Evolutionary conservation across 2,888 invertebrate genomes (phyloP).

Genomic region (Athripsodes cinereus): DNA sequence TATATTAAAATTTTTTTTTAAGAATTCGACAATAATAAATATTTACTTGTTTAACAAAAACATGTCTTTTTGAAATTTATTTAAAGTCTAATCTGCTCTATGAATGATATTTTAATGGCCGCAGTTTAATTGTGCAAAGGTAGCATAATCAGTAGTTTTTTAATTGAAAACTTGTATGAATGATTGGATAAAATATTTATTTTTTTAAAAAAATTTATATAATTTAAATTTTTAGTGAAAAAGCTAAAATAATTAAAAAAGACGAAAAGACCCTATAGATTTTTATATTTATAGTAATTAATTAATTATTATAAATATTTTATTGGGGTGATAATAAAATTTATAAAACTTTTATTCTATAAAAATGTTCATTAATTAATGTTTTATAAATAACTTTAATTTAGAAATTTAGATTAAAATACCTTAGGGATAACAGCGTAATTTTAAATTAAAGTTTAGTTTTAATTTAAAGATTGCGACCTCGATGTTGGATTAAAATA

Average conservation of each 20-base stretch:
- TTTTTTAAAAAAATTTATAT: slow-evolving; percentile 52
- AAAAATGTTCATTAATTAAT: slow-evolving; percentile 35
- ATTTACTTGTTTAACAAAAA: slow-evolving; percentile 74
- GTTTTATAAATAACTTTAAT: slow-evolving; percentile 53
- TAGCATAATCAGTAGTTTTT: slow-evolving; percentile 77
- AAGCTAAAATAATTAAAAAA: slow-evolving; percentile 59
- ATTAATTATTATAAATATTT: slow-evolving; percentile 41
- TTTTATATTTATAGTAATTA: slow-evolving; percentile 48
- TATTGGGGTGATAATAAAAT: slow-evolving; percentile 61
- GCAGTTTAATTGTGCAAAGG: slow-evolving; percentile 76
- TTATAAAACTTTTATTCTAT: slow-evolving; percentile 48
- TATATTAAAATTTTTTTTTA: slow-evolving; percentile 36
- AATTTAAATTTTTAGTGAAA: slow-evolving; percentile 59
- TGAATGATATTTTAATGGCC: slow-evolving; percentile 66
- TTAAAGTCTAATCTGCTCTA: slow-evolving; percentile 67
- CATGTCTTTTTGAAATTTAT: slow-evolving; percentile 60
- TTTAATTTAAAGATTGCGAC: slow-evolving; percentile 72
- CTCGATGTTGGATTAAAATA: slow-evolving; percentile 85
- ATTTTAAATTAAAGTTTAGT: slow-evolving; percentile 69
- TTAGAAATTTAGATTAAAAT: slow-evolving; percentile 57
- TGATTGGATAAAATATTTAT: slow-evolving; percentile 59
- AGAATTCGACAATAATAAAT: slow-evolving; percentile 59
- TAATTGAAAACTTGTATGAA: slow-evolving; percentile 77
- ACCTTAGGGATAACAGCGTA: slow-evolving; percentile 83
- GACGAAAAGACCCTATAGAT: slow-evolving; percentile 79